phyloP scores from a whole-genome alignment of 2,113 vertebrate species.

The Indri indri region DNA sequence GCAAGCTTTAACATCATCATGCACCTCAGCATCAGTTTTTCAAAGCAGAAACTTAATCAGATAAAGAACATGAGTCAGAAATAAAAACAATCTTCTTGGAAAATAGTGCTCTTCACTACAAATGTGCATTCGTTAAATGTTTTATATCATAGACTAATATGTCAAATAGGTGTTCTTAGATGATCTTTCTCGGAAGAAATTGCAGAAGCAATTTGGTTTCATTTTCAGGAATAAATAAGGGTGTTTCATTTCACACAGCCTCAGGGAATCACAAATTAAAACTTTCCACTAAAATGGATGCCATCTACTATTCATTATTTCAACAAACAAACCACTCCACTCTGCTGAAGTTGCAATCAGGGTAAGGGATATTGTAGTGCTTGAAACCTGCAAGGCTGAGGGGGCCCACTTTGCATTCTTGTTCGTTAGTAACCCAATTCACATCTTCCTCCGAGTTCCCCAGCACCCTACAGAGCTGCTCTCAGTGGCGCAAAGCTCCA shows the following conservation, averaged over 20 bases:
- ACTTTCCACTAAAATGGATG: conserved; percentile 67
- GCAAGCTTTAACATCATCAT: background rate
- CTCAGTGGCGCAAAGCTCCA: conserved; percentile 60
- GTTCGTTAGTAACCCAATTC: conserved; percentile 30
- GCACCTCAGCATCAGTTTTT: conserved; percentile 5
- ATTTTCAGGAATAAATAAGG: conserved; percentile 66
- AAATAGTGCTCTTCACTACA: conserved; percentile 36
- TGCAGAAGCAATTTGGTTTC: conserved; percentile 59
- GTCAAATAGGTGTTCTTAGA: conserved; percentile 57
- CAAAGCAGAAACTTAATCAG: conserved; percentile 35
- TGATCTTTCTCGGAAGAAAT: conserved; percentile 63
- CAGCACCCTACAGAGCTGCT: conserved; percentile 65
- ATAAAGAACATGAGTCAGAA: conserved; percentile 48
- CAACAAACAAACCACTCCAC: conserved; percentile 63
- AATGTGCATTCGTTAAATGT: conserved; percentile 45
- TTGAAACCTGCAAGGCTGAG: conserved; percentile 50
- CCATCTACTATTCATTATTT: conserved; percentile 75
- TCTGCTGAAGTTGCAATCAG: conserved; percentile 67
- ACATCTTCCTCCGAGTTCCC: conserved; percentile 42
- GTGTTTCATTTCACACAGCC: conserved; percentile 73
- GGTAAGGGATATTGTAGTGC: conserved; percentile 33
- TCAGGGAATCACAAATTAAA: conserved; percentile 76
- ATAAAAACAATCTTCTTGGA: conserved; percentile 11
- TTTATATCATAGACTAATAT: conserved; percentile 54
- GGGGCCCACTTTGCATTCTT: conserved; percentile 61